phyloP scores from a whole-genome alignment of 2,888 invertebrate genomes.

The Watsonalla cultraria region DNA sequence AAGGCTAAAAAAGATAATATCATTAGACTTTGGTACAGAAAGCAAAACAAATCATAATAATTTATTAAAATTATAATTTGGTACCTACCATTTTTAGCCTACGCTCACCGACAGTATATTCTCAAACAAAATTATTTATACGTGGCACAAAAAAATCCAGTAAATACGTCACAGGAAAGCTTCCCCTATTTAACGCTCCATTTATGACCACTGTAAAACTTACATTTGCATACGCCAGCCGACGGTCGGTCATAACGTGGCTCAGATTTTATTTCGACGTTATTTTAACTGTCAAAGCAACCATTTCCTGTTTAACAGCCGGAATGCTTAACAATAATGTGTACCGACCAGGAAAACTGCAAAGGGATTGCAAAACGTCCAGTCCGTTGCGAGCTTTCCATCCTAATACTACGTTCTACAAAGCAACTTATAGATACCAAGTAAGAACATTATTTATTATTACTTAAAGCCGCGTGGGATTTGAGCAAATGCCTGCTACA shows the following conservation, averaged over 20 bases:
- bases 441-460: no score
- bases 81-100: no score
- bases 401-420: conserved; percentile 17
- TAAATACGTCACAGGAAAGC: conserved; percentile 1
- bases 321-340: conserved; percentile 47
- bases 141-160: neutral
- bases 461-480: no score
- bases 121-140: no score
- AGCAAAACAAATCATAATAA: no score
- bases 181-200: conserved; percentile 16
- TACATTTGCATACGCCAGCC: conserved; percentile 51
- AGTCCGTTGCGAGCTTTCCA: conserved; percentile 28
- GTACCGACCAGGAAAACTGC: conserved; percentile 41
- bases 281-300: conserved; percentile 50
- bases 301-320: conserved; percentile 46
- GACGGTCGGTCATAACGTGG: conserved; percentile 31
- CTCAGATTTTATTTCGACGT: conserved; percentile 40
- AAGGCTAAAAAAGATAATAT: no score
- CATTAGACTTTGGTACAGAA: no score
- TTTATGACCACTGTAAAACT: conserved; percentile 33
- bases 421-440: neutral
- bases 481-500: no score
- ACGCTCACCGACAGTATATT: no score
- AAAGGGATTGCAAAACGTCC: conserved; percentile 24
- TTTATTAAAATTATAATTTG: no score